Evolutionary conservation across 1,140 invertebrate genomes (phyloP), one percentile per base, ranked within the genome.

Genomic region (Drosophila varians): DNA sequence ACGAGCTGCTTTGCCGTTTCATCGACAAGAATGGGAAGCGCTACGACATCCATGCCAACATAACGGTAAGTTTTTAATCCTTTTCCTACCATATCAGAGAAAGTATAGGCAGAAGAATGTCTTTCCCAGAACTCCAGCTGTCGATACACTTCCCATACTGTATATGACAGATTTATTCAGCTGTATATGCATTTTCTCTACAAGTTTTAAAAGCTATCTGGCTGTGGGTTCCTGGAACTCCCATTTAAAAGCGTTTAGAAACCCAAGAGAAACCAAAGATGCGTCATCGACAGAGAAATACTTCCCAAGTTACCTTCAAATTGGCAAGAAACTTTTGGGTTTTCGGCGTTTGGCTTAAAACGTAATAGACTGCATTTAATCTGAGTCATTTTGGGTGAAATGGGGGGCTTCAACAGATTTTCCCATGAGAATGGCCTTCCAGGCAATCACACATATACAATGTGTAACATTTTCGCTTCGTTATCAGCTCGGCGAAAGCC

Each of bases 1-100:
- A 99, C 93, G 98, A 99, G 93, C 94, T 99, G 80, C 96, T 96
- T 89, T 99, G 98, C 94, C 95, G 96, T 92, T 99, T 99, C 93
- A 95, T 99, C 92, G 96, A 96, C 91, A 96, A 95, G 93, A 97
- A 95, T 93, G 97, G 97, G 86, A 97, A 98, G 92, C 96, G 97
- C 93, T 98, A 98, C 92, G 96, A 97, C 92, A 98, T 99, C 90
- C 97, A 98, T 92, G 98, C 98, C 58, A 99, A 99, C 93, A 99
- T 99, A 92, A 99, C 98, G 92, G 97, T 98, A 94, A 96, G 95
- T 94, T 1, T 25, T 40, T 45, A 31, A 31, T 36, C 1, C 21
- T 34, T 21, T 4, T 28, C 43, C 51, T 26, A 1, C 25, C 25
- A 21, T 21, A 21, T 21, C 21, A n/a, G n/a, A n/a, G n/a, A n/a